Conservation (phyloP, 2,113 vertebrate genomes). For the Cyphomyrus plagiostoma region DNA sequence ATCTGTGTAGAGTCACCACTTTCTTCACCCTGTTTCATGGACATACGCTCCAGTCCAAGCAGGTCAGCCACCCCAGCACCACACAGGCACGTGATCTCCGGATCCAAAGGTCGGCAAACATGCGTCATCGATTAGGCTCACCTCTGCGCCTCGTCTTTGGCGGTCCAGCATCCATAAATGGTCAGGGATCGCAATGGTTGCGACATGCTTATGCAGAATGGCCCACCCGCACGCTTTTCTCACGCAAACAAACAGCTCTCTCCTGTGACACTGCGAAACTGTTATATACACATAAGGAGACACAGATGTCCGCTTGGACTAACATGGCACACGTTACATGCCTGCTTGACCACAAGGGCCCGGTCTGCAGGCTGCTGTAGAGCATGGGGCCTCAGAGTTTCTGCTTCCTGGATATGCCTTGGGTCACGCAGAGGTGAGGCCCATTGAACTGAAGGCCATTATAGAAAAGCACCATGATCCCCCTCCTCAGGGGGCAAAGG, state of each 20-base stretch:
- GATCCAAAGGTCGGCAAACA: neutral
- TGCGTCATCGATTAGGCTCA: neutral
- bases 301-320: neutral
- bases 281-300: conserved; percentile 8
- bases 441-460: neutral
- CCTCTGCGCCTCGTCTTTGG: neutral
- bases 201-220: neutral
- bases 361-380: neutral
- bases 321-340: neutral
- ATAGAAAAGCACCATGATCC: neutral
- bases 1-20: neutral
- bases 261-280: neutral
- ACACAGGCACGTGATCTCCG: neutral
- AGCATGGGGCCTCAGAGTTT: neutral
- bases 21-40: neutral
- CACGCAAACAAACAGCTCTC: conserved; percentile 4
- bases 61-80: neutral
- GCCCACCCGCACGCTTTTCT: neutral
- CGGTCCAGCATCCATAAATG: neutral
- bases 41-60: neutral
- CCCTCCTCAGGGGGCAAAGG: neutral
- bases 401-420: neutral
- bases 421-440: neutral
- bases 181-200: neutral
- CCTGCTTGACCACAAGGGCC: neutral